These are phyloP conservation scores for Phyllotreta striolata DNA, from an alignment of 2,888 invertebrate species.

Conservation along the genomic window DNA sequence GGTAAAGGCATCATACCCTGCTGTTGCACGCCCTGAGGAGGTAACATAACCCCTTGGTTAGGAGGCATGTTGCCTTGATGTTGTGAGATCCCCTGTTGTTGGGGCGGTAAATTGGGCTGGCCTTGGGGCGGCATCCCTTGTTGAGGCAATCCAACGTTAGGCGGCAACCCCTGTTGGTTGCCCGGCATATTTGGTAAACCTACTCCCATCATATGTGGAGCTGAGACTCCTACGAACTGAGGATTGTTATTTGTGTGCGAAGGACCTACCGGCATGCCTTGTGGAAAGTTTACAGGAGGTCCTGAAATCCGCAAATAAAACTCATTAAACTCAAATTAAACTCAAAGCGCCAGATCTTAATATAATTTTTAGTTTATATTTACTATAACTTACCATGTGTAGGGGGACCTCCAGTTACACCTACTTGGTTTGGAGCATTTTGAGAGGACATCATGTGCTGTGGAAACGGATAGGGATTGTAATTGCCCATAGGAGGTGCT, in stretches of 20 bases:
- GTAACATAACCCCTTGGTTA: constrained; percentile 23
- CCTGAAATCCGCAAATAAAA: constrained; percentile 15
- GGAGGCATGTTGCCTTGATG: constrained; percentile 28
- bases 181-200: background rate
- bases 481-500: constrained; percentile 51
- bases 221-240: constrained; percentile 39
- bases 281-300: constrained; percentile 36
- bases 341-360: too few relatives aligned
- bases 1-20: constrained; percentile 27
- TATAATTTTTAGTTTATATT: too few relatives aligned
- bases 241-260: constrained; percentile 41
- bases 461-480: constrained; percentile 44
- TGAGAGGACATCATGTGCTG: constrained; percentile 45
- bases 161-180: too few relatives aligned
- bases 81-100: constrained; percentile 1
- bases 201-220: constrained; percentile 46
- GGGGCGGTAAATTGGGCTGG: too few relatives aligned
- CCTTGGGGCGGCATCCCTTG: constrained; percentile 7
- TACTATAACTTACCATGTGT: constrained; percentile 39
- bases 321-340: too few relatives aligned
- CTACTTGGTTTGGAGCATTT: constrained; percentile 46
- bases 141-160: too few relatives aligned
- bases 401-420: constrained; percentile 50
- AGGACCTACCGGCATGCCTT: constrained; percentile 40
- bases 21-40: constrained; percentile 18